Evolutionary conservation across 1,140 invertebrate species (phyloP).

Genomic region (Scaptomyza graminum): DNA sequence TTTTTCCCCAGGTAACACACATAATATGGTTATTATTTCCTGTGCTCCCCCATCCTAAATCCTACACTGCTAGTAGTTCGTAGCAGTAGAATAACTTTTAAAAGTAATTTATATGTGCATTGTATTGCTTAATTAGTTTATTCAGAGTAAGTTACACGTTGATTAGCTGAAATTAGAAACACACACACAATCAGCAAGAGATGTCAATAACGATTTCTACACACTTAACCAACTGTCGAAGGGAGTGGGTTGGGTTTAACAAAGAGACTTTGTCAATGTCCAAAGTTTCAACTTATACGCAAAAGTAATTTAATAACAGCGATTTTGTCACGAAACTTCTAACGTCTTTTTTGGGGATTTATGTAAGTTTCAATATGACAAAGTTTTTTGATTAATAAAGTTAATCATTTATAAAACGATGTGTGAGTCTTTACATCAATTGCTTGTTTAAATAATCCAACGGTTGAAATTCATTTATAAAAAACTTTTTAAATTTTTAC

Average conservation of each 20-base stretch:
- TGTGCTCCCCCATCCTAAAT: neutral
- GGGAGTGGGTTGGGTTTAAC: too few species aligned
- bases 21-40: constrained; percentile 7
- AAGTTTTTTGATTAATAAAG: constrained; percentile 1
- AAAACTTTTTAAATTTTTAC: too few species aligned
- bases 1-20: constrained; percentile 12
- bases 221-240: neutral
- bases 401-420: neutral
- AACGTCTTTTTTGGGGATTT: constrained; percentile 1
- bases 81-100: constrained; percentile 5
- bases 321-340: neutral
- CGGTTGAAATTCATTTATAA: neutral
- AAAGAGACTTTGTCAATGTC: neutral
- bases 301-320: neutral
- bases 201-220: constrained; percentile 8
- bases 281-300: neutral
- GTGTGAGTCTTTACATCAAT: too few species aligned
- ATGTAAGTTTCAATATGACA: neutral
- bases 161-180: constrained; percentile 23
- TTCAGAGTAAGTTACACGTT: constrained; percentile 24
- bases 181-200: neutral
- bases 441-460: too few species aligned
- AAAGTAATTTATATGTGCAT: constrained; percentile 11
- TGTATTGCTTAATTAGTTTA: constrained; percentile 23
- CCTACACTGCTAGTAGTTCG: neutral